Evolutionary conservation across 2,113 vertebrate genomes (phyloP).

Genomic region (Stomatorhinus ivindoensis): DNA sequence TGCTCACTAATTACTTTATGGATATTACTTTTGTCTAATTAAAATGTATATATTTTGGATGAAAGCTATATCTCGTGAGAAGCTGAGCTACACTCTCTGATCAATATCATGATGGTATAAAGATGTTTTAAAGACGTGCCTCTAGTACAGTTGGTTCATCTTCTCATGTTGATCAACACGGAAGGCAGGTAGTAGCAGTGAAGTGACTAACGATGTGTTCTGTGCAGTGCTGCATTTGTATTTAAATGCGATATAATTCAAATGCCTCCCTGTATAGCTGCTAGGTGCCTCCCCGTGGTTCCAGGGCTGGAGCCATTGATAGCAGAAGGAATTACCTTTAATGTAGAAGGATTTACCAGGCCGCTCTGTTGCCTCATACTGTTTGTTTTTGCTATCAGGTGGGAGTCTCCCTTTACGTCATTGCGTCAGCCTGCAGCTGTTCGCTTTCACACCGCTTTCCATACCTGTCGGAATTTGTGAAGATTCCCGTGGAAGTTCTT

Average conservation of each 20-base stretch:
- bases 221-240: neutral
- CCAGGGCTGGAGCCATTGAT: neutral
- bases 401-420: neutral
- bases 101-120: neutral
- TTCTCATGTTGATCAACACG: neutral
- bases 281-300: neutral
- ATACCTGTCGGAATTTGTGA: neutral
- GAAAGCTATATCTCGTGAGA: neutral
- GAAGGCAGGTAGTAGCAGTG: neutral
- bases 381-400: neutral
- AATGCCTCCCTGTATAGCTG: neutral
- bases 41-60: neutral
- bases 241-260: neutral
- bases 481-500: neutral
- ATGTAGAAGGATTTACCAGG: neutral
- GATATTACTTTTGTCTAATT: neutral
- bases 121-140: neutral
- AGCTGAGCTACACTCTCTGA: neutral
- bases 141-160: neutral
- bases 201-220: neutral
- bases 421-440: neutral
- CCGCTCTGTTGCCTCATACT: neutral
- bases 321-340: neutral
- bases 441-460: neutral
- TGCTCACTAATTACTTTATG: constrained; percentile 7